These are phyloP conservation scores for Drosophila lacicola DNA, from an alignment of 2,888 invertebrate species.

Conservation along the genomic window DNA sequence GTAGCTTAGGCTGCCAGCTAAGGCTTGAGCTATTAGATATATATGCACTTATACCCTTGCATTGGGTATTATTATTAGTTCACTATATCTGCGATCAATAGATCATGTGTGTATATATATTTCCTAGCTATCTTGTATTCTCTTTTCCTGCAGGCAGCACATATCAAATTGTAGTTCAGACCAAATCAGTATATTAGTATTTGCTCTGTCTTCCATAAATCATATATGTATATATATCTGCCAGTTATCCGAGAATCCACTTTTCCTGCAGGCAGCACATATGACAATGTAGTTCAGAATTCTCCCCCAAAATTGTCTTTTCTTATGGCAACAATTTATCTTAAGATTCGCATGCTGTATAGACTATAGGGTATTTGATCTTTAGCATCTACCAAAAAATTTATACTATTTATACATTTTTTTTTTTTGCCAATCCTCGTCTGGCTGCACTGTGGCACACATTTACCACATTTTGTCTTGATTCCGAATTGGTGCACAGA, in stretches of 20 bases:
- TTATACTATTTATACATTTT: neutral
- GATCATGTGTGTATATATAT: too few relatives aligned
- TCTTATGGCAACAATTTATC: too few relatives aligned
- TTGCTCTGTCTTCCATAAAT: too few relatives aligned
- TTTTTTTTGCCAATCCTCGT: conserved; percentile 19
- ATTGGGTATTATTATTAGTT: neutral
- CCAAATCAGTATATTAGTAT: too few relatives aligned
- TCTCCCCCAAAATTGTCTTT: too few relatives aligned
- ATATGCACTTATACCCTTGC: conserved; percentile 20
- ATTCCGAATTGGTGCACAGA: conserved; percentile 66
- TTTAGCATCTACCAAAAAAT: conserved; percentile 6
- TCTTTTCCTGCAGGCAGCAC: too few relatives aligned
- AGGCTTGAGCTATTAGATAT: conserved; percentile 57
- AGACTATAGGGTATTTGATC: conserved; percentile 15
- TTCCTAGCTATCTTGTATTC: too few relatives aligned
- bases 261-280: too few relatives aligned
- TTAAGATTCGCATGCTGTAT: neutral
- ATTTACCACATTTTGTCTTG: conserved; percentile 57
- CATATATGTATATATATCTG: too few relatives aligned
- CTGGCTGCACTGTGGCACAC: neutral
- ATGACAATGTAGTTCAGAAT: too few relatives aligned
- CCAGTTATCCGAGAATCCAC: too few relatives aligned
- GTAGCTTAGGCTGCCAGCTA: conserved; percentile 17
- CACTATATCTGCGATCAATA: neutral
- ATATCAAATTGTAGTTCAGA: too few relatives aligned